Percentiles rank a stretch among this genome's conserved stretches.
phyloP scores from a whole-genome alignment of 2,888 invertebrate species.

The Sesia bembeciformis region DNA sequence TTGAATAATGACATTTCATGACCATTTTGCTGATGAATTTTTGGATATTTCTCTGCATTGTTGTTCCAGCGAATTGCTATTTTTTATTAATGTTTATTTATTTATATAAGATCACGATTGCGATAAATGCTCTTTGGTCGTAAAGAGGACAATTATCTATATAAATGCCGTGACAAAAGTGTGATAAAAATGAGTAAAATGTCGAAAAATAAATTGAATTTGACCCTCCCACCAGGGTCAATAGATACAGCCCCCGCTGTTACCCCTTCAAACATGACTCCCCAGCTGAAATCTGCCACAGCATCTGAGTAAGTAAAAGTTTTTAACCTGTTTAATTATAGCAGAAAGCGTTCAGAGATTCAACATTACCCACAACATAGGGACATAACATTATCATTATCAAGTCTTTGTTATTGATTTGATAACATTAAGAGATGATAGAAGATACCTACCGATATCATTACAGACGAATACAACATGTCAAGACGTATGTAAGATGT shows the following conservation, averaged over 20 bases:
- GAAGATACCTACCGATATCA: too few species aligned
- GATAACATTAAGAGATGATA: too few species aligned
- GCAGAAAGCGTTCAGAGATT: too few species aligned
- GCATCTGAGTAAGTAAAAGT: slow-evolving; percentile 69
- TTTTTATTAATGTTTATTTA: not conserved
- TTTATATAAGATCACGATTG: not conserved
- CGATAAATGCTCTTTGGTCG: not conserved
- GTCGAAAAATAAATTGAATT: slow-evolving; percentile 94
- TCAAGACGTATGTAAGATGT: too few species aligned
- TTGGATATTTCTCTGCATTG: not conserved
- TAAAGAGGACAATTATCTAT: not conserved
- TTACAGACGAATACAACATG: too few species aligned
- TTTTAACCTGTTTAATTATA: slow-evolving; percentile 3
- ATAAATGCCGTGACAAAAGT: not conserved
- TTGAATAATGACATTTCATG: too few species aligned
- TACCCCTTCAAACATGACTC: slow-evolving; percentile 74
- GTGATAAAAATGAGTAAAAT: slow-evolving; percentile 75
- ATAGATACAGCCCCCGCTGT: slow-evolving; percentile 82
- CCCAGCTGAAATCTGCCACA: slow-evolving; percentile 73
- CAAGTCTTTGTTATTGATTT: too few species aligned
- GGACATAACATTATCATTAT: too few species aligned
- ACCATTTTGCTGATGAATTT: not conserved
- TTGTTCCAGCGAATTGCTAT: not conserved
- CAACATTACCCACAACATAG: too few species aligned
- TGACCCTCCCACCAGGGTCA: slow-evolving; percentile 92